Percentiles rank a stretch among this genome's conserved stretches.
Conservation (phyloP, 1,140 invertebrate species). For the Drosophila ercepeae region DNA sequence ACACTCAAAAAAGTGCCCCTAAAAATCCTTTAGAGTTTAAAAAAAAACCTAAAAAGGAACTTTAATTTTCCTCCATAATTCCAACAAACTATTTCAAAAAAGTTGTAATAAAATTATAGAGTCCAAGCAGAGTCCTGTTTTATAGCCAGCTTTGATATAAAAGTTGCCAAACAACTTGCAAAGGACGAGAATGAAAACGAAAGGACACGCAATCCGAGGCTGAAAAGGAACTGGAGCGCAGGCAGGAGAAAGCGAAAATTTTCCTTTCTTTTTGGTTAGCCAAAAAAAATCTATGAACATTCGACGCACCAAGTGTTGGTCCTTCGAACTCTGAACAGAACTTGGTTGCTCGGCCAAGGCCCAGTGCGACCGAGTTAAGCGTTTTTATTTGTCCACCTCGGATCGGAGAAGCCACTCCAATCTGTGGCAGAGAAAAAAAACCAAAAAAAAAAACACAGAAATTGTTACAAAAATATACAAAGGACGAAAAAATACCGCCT, state of each 20-base stretch:
- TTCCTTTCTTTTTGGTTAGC: constrained; percentile 2
- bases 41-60: too few relatives aligned
- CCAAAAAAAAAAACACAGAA: too few relatives aligned
- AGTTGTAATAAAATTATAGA: not conserved
- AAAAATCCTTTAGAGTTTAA: too few relatives aligned
- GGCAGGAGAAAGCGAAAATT: constrained; percentile 11
- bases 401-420: not conserved
- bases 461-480: not conserved
- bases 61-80: too few relatives aligned
- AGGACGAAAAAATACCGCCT: not conserved
- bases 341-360: constrained; percentile 8
- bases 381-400: constrained; percentile 7
- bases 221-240: not conserved
- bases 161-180: not conserved
- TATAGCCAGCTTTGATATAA: not conserved
- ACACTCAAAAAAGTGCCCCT: too few relatives aligned
- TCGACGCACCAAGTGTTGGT: constrained; percentile 37
- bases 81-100: too few relatives aligned
- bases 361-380: constrained; percentile 12
- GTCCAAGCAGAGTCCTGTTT: not conserved
- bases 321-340: too few relatives aligned
- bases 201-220: constrained; percentile 1
- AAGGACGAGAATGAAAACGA: not conserved
- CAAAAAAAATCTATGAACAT: constrained; percentile 29
- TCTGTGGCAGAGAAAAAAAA: not conserved